Base-by-base conservation (phyloP, 2,797 vertebrate genomes). In the Sebastes itinus region DNA sequence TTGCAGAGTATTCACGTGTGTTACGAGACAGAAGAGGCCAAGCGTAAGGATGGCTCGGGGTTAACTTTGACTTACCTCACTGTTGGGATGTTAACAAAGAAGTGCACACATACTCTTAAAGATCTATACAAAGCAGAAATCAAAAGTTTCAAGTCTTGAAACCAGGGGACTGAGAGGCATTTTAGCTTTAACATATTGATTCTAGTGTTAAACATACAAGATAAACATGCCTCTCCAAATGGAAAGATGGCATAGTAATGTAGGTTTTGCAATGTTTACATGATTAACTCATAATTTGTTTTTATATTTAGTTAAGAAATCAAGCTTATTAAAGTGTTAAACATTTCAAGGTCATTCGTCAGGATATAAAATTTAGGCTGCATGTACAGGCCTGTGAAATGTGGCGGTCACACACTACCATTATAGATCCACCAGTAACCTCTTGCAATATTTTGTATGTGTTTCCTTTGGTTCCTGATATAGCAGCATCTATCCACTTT, bases 391-490 rank as follows among this genome's bases (percentile, higher is more conserved):
- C 1, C 0, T 35, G 32, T 63, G 33, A 63, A 38, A 35, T 27
- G 27, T 22, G 30, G 30, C 3, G 3, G 2, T 32, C 16, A 23
- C 9, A 67, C 46, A 49, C 46, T 1, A 0, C 18, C 46, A 49
- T 1, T n/a, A 52, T 14, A 61, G 13, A 49, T 7, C 27, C 27
- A 55, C 32, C 1, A 62, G 9, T 55, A 6, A 27, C 22, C 58
- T 67, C 25, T 32, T 18, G 28, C 59, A n/a, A 14, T 23, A 59
- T 49, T 2, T 23, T 20, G 3, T 5, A 25, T 38, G 6, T 38
- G 6, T 28, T 77, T 77, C 16, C 20, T 56, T 83, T 77, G 9
- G 11, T 80, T 67, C 25, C 52, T 18, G 1, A 33, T 16, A 85
- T 25, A 65, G 52, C 23, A 33, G 46, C 18, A 20, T 22, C 11